These are phyloP conservation scores for Hyposoter dolosus DNA, from an alignment of 2,888 invertebrate species.

Conservation along the genomic window DNA sequence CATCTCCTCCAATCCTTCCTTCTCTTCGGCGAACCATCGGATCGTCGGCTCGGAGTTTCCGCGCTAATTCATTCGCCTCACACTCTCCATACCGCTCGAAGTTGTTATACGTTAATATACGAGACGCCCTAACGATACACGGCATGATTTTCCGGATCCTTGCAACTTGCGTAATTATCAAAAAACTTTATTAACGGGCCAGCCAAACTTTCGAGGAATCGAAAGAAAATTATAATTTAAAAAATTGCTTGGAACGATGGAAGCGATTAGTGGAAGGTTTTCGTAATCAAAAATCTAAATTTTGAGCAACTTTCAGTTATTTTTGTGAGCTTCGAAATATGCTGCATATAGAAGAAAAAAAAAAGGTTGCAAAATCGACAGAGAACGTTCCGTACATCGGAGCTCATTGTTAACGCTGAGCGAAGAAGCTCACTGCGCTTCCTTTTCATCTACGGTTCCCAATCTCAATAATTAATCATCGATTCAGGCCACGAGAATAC, in stretches of 20 bases:
- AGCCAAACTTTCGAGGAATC: too few species aligned
- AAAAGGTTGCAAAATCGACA: not conserved
- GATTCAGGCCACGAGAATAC: slow-evolving; percentile 34
- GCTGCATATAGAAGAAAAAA: too few species aligned
- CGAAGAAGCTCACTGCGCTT: slow-evolving; percentile 1
- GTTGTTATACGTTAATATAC: slow-evolving; percentile 9
- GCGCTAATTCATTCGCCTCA: slow-evolving; percentile 64
- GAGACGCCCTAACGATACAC: not conserved
- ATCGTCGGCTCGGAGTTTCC: slow-evolving; percentile 61
- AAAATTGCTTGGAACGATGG: not conserved
- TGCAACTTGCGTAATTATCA: not conserved
- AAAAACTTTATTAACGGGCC: too few species aligned
- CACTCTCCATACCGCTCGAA: slow-evolving; percentile 3
- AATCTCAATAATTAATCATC: slow-evolving; percentile 60
- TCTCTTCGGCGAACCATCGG: slow-evolving; percentile 6
- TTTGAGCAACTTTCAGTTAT: not conserved
- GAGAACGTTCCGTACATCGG: slow-evolving; percentile 24
- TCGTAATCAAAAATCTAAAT: not conserved
- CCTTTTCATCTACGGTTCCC: slow-evolving; percentile 10
- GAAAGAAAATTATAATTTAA: not conserved
- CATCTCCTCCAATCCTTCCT: slow-evolving; percentile 41
- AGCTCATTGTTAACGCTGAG: slow-evolving; percentile 27
- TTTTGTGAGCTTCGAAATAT: not conserved
- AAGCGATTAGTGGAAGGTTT: not conserved
- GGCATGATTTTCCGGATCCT: not conserved